phyloP scores from a whole-genome alignment of 53 echinoderm and acorn worm species.

The Arbacia lixula region DNA sequence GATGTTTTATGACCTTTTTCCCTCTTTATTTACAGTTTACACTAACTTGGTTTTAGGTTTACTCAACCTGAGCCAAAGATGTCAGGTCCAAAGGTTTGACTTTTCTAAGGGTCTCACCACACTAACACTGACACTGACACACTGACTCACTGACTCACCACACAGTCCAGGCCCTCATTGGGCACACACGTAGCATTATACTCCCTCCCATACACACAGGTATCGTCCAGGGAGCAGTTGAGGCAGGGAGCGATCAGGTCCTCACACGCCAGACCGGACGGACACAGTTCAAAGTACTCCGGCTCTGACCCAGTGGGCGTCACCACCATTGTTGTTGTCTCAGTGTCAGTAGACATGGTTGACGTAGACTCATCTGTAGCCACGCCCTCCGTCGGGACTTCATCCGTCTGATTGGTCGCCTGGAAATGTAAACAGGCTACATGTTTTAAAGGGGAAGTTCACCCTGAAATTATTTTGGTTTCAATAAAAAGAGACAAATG shows the following conservation, averaged over 20 bases:
- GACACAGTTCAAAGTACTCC: conserved; percentile 55
- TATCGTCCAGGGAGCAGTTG: conserved; percentile 69
- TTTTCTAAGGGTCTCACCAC: too few species aligned
- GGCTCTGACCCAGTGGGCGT: background rate
- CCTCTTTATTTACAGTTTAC: too few species aligned
- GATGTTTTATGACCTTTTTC: too few species aligned
- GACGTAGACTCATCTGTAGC: conserved; percentile 1
- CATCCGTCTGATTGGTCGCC: background rate
- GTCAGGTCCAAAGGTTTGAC: too few species aligned
- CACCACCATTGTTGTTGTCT: background rate
- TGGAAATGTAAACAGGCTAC: too few species aligned
- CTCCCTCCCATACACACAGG: conserved; percentile 82
- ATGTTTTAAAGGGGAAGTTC: too few species aligned
- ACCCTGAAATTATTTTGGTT: too few species aligned
- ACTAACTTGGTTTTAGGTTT: too few species aligned
- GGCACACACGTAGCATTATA: conserved; percentile 83
- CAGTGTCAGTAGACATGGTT: background rate
- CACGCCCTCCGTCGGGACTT: background rate
- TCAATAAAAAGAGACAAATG: too few species aligned
- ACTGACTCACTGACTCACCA: conserved; percentile 76
- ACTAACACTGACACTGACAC: too few species aligned
- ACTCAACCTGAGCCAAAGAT: too few species aligned
- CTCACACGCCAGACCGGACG: conserved; percentile 65
- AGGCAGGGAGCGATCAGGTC: conserved; percentile 80
- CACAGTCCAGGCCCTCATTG: conserved; percentile 73